A percentile compares a stretch with the other conserved stretches of the same genome.
These are phyloP conservation scores for Hypolimnas misippus DNA, from an alignment of 2,888 invertebrate genomes.

Conservation along the genomic window DNA sequence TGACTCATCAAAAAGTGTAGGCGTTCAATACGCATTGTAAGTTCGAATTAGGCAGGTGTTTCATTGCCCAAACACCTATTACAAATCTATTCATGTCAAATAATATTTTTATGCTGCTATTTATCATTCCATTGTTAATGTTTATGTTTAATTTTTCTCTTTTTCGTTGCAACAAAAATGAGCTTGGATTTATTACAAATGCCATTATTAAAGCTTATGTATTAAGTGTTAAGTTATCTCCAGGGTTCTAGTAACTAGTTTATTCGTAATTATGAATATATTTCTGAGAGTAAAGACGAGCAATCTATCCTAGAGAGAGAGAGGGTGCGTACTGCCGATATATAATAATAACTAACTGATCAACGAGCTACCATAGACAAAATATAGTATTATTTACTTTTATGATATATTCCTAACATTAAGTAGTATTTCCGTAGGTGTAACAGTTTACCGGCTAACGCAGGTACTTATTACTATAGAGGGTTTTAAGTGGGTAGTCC, in stretches of 20 bases:
- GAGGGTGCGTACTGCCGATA: no score
- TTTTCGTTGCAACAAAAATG: slow-evolving; percentile 1
- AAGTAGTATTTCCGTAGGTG: neutral
- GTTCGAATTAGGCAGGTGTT: slow-evolving; percentile 46
- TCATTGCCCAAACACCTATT: slow-evolving; percentile 39
- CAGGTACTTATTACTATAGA: no score
- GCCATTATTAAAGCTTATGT: neutral
- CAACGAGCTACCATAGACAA: no score
- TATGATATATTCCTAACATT: neutral
- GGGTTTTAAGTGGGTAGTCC: no score
- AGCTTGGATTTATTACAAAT: neutral
- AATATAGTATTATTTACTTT: no score
- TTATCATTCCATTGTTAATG: slow-evolving; percentile 17
- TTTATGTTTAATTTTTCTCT: slow-evolving; percentile 7
- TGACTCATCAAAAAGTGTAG: slow-evolving; percentile 47
- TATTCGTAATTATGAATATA: no score
- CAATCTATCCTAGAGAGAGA: no score
- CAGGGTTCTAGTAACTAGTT: no score
- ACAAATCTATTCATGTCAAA: slow-evolving; percentile 25
- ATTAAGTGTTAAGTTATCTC: neutral
- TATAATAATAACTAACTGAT: no score
- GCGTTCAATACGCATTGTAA: slow-evolving; percentile 44
- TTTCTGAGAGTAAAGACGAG: no score
- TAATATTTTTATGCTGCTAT: slow-evolving; percentile 14
- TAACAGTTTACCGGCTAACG: neutral